These are phyloP conservation scores for Hydrophis major DNA, from an alignment of 2,797 vertebrate genomes.

Conservation along the genomic window DNA sequence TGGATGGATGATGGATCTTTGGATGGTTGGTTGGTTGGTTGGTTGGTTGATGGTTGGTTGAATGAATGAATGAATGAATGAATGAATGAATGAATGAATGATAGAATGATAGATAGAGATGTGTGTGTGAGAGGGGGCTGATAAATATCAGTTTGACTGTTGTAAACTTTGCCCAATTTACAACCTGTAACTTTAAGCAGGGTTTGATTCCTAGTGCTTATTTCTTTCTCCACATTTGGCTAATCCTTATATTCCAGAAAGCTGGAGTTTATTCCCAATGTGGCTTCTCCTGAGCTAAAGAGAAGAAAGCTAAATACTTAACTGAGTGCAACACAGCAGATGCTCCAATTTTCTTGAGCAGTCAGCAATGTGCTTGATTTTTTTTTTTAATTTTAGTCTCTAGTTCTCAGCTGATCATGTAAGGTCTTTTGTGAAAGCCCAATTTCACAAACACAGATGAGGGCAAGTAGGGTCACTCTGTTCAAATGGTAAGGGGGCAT, in stretches of 20 bases:
- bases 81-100: too few species aligned
- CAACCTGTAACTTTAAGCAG: background rate
- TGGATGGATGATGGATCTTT: too few species aligned
- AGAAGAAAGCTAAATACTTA: slow-evolving; percentile 3
- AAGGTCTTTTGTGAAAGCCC: background rate
- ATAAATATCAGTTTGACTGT: background rate
- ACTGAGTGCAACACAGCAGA: background rate
- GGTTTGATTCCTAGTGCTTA: background rate
- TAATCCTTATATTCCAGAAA: background rate
- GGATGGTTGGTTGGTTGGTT: too few species aligned
- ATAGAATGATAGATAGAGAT: too few species aligned
- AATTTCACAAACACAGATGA: background rate
- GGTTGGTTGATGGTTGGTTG: too few species aligned
- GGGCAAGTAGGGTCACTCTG: background rate
- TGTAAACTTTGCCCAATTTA: background rate
- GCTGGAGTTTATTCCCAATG: background rate
- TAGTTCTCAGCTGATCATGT: background rate
- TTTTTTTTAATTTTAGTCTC: background rate
- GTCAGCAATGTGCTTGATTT: background rate
- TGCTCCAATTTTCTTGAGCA: background rate
- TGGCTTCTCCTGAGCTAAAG: background rate
- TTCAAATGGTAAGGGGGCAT: background rate
- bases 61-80: too few species aligned
- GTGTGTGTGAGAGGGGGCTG: background rate
- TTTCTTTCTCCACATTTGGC: background rate